Conservation (phyloP, 2,113 vertebrate species). For the Micromys minutus region DNA sequence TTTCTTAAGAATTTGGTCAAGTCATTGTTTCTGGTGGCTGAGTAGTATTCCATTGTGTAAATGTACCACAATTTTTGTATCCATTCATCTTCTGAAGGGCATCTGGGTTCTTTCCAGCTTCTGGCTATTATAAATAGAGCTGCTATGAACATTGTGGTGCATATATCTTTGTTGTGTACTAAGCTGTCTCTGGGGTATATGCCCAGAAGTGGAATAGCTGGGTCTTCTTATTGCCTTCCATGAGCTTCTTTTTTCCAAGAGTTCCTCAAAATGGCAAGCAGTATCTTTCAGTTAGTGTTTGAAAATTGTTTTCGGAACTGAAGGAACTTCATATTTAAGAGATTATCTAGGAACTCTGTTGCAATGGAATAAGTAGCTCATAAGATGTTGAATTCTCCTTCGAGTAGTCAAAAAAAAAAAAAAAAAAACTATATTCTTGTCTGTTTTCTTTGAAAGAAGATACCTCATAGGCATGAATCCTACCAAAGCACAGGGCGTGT, state of each 20-base stretch:
- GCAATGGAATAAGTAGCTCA: background rate
- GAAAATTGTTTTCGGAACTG: background rate
- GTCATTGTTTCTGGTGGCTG: too few species aligned
- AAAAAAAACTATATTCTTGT: background rate
- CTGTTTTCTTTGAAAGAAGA: slow-evolving; percentile 15
- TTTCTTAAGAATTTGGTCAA: too few species aligned
- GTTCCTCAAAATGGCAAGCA: background rate
- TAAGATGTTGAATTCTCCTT: background rate
- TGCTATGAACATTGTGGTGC: too few species aligned
- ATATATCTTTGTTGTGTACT: too few species aligned
- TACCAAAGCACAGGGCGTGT: background rate
- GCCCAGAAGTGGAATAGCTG: too few species aligned
- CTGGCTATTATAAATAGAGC: too few species aligned
- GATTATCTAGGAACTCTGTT: background rate
- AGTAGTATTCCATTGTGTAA: too few species aligned
- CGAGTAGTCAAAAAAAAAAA: background rate
- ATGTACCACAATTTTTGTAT: too few species aligned
- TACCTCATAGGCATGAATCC: background rate
- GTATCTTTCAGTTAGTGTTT: background rate
- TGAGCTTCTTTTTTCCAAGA: background rate
- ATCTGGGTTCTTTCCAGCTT: too few species aligned
- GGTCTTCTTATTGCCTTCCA: too few species aligned
- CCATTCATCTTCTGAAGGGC: too few species aligned
- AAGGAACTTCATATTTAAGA: background rate
- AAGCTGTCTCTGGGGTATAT: too few species aligned